Base-by-base conservation (phyloP, 2,797 vertebrate genomes). In the Arctocebus calabarensis region DNA sequence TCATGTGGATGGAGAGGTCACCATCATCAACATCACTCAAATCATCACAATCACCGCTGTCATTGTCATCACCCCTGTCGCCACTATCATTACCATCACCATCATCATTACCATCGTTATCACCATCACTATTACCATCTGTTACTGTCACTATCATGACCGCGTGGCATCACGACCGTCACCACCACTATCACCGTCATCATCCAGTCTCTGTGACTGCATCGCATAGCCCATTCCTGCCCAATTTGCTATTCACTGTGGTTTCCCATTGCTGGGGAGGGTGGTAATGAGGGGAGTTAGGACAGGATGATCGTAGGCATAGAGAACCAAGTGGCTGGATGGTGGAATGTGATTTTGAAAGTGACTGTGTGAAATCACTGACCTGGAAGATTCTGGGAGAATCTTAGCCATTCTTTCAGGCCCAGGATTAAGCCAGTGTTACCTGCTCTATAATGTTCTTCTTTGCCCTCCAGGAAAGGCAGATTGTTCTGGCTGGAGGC, bases 1-100 rank as follows among this genome's bases (percentile, higher is more conserved):
- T 14, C 61, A 7, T 52, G 13, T 52, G 48, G 48, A 52, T 52
- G 48, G 48, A 52, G 48, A 52, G 48, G 2, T 3, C 16, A 1
- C 4, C n/a, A n/a, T 5, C 16, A 19, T 16, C 20, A 7, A 9
- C 3, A 4, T 55, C n/a, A 52, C 5, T 9, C 1, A 52, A 52
- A 52, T 1, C 32, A 10, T 2, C 34, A n/a, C 3, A 7, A 9
- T 13, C 27, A 14, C 12, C 40, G 40, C 40, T 2, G 0, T 10
- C 43, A 75, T 10, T 17, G 17, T 32, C 74, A 22, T 29, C 9
- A 22, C 1, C 19, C 2, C 3, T 4, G 1, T 14, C 74, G 7
- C 3, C 25, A 61, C 0, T 34, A 37, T 27, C 55, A 81, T n/a
- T 2, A 6, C 3, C 3, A 20, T 20, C 32, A 52, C 25, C 13